A percentile compares a stretch with the other conserved stretches of the same genome.
Conservation (phyloP, 2,888 invertebrate species). For the Liodrosophila aerea region DNA sequence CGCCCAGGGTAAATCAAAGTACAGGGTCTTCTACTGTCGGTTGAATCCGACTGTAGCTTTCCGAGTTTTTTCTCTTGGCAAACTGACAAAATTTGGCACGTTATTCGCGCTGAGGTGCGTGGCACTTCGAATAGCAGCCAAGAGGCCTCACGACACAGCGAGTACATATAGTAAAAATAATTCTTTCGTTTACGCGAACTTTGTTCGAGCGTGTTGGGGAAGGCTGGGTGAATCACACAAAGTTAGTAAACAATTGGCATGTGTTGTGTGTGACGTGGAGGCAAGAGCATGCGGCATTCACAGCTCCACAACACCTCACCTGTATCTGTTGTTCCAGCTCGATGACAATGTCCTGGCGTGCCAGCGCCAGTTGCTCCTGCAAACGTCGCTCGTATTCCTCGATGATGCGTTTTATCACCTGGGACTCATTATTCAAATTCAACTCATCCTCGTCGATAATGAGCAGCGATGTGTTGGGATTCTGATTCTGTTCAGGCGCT, state of each 20-base stretch:
- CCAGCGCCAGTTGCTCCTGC: slow-evolving; percentile 86
- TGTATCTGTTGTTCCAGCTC: slow-evolving; percentile 89
- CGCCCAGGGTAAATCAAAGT: too few relatives aligned
- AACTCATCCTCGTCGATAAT: slow-evolving; percentile 81
- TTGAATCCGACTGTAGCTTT: slow-evolving; percentile 7
- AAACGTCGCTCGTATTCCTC: slow-evolving; percentile 84
- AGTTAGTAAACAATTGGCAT: slow-evolving; percentile 22
- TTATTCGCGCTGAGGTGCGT: slow-evolving; percentile 17
- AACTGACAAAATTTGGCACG: slow-evolving; percentile 46
- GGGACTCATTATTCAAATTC: slow-evolving; percentile 79
- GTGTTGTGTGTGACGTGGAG: background rate
- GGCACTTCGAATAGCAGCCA: too few relatives aligned
- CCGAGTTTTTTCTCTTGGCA: slow-evolving; percentile 48
- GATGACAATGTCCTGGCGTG: slow-evolving; percentile 87
- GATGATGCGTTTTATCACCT: slow-evolving; percentile 81
- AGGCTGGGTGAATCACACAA: slow-evolving; percentile 55
- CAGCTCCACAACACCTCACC: slow-evolving; percentile 83
- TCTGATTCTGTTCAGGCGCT: too few relatives aligned
- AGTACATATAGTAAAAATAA: slow-evolving; percentile 41
- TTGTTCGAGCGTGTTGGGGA: background rate
- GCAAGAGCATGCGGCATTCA: slow-evolving; percentile 5
- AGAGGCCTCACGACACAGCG: too few relatives aligned
- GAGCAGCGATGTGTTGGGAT: slow-evolving; percentile 73
- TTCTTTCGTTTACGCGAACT: slow-evolving; percentile 1
- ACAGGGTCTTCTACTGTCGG: too few relatives aligned